phyloP scores from a whole-genome alignment of 2,888 invertebrate species.

The Norana najaformis region DNA sequence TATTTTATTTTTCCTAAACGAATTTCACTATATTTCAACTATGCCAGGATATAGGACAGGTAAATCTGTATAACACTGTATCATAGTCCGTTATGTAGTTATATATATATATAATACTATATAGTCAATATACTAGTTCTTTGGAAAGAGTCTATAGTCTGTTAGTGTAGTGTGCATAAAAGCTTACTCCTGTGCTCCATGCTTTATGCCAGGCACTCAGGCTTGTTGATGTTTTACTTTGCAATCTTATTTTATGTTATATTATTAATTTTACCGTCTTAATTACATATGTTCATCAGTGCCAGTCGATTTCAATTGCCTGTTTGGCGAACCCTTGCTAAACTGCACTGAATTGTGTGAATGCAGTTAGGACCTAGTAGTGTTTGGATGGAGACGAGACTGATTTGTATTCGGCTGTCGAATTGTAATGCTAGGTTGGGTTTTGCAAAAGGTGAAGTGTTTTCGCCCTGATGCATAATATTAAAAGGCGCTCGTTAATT shows the following conservation, averaged over 20 bases:
- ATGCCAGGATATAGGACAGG: background rate
- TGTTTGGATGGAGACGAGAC: background rate
- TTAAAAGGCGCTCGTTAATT: background rate
- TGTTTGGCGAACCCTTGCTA: background rate
- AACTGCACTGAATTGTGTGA: no score
- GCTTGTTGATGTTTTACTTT: background rate
- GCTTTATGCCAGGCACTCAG: background rate
- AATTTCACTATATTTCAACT: background rate
- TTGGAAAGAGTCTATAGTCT: background rate
- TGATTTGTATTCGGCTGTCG: background rate
- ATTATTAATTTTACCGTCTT: background rate
- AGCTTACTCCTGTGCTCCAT: background rate
- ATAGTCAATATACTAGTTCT: background rate
- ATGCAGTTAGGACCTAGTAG: background rate
- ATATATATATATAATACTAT: background rate
- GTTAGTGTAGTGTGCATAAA: background rate
- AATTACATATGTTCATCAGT: background rate
- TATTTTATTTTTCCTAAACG: background rate
- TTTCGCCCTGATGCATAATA: background rate
- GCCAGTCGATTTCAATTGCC: background rate
- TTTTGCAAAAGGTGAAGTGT: background rate
- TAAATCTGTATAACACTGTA: background rate
- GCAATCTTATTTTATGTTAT: background rate
- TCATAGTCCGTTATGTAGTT: background rate
- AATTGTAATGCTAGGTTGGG: background rate